phyloP scores from a whole-genome alignment of 2,888 invertebrate species.

The Aethes cnicana region DNA sequence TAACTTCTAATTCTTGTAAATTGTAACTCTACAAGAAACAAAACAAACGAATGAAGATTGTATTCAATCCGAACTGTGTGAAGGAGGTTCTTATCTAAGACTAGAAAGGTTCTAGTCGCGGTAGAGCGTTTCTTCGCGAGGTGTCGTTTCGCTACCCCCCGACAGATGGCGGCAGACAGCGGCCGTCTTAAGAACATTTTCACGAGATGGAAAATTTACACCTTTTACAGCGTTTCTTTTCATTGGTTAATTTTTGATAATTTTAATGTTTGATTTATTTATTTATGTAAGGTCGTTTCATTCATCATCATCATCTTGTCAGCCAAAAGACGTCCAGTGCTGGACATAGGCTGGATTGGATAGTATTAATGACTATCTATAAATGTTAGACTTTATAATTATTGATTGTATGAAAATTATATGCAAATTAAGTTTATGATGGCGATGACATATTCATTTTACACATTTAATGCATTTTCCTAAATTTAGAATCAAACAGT shows the following conservation, averaged over 20 bases:
- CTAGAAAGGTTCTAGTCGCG: constrained; percentile 35
- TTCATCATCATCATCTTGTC: too few relatives aligned
- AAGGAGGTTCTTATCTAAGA: constrained; percentile 40
- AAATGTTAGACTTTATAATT: too few relatives aligned
- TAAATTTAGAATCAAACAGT: too few relatives aligned
- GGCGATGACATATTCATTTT: too few relatives aligned
- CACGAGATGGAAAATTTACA: constrained; percentile 11
- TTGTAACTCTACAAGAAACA: constrained; percentile 14
- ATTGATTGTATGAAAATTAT: too few relatives aligned
- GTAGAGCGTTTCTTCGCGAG: constrained; percentile 31
- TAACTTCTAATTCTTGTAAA: too few relatives aligned
- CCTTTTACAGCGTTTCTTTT: not conserved
- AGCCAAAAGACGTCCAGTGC: too few relatives aligned
- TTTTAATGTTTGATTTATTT: not conserved
- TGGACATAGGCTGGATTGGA: too few relatives aligned
- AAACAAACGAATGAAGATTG: not conserved
- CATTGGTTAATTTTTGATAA: too few relatives aligned
- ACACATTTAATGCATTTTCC: too few relatives aligned
- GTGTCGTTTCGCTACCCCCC: constrained; percentile 62
- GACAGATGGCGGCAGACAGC: constrained; percentile 61
- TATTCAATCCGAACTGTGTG: not conserved
- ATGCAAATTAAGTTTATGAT: too few relatives aligned
- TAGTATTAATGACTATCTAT: too few relatives aligned
- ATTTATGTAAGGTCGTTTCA: not conserved
- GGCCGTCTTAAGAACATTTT: constrained; percentile 16